A percentile compares a stretch with the other conserved stretches of the same genome.
Conservation (phyloP, 2,797 vertebrate genomes). For the Phrynocephalus forsythii region DNA sequence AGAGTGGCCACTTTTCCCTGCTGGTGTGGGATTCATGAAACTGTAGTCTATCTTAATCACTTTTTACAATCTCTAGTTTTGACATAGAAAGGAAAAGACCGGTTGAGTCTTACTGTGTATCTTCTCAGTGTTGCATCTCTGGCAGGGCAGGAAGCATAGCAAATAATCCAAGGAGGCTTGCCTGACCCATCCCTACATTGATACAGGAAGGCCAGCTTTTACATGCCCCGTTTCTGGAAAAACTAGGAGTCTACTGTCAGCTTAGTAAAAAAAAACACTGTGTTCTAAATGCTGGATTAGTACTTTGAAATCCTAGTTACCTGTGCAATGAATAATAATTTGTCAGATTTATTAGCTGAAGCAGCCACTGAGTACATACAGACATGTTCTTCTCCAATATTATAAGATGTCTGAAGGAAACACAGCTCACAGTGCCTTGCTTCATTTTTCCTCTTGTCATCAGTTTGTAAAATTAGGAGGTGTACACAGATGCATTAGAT, state of each 20-base stretch:
- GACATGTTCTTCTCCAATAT: background rate
- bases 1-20: no score
- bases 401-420: background rate
- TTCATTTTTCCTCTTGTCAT: conserved; percentile 20
- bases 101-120: background rate
- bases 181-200: background rate
- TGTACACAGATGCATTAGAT: background rate
- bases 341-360: conserved; percentile 9
- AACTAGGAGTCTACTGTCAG: background rate
- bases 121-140: background rate
- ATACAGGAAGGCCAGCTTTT: conserved; percentile 23
- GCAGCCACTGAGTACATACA: background rate
- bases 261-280: conserved; percentile 58
- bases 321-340: conserved; percentile 58
- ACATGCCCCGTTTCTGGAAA: background rate
- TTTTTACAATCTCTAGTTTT: background rate
- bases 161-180: background rate
- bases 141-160: background rate
- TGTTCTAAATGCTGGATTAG: conserved; percentile 42
- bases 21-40: no score
- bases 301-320: conserved; percentile 70
- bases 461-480: background rate
- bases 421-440: background rate
- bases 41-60: no score
- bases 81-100: background rate